A percentile compares a stretch with the other conserved stretches of the same genome.
Conservation (phyloP, 2,797 vertebrate genomes). For the Gallinago stenura region DNA sequence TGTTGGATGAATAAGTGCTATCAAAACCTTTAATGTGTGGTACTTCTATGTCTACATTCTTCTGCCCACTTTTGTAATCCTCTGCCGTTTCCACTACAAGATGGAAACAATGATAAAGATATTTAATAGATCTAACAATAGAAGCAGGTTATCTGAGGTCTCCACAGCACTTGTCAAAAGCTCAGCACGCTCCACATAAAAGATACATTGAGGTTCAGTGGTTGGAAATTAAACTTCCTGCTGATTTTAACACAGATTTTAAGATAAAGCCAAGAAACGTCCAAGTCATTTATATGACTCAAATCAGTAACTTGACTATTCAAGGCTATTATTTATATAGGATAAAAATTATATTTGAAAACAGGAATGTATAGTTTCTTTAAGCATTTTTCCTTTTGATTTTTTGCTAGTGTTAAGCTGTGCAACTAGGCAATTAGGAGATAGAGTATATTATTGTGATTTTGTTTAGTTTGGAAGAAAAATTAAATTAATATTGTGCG, state of each 20-base stretch:
- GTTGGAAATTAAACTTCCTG: neutral
- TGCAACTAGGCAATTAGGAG: neutral
- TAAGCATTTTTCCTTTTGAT: neutral
- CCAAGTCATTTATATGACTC: neutral
- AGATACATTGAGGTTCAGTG: neutral
- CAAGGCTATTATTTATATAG: neutral
- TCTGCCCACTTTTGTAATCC: neutral
- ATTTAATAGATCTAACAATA: neutral
- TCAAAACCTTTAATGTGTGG: neutral
- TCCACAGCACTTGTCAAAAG: neutral
- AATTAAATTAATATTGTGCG: neutral
- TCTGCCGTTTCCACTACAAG: neutral
- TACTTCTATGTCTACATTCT: neutral
- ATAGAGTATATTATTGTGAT: neutral
- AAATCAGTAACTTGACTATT: neutral
- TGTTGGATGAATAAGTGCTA: neutral
- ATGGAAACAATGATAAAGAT: neutral
- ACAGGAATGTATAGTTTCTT: neutral
- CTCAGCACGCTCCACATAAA: neutral
- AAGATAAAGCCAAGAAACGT: neutral
- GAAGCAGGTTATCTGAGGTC: neutral
- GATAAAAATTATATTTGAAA: neutral
- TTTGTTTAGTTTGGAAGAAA: neutral
- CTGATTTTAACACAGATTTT: neutral
- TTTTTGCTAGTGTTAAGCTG: neutral